Percentiles rank a stretch among this genome's conserved stretches.
These are phyloP conservation scores for Drosophila pseudoananassae DNA, from an alignment of 1,140 invertebrate genomes.

Conservation along the genomic window DNA sequence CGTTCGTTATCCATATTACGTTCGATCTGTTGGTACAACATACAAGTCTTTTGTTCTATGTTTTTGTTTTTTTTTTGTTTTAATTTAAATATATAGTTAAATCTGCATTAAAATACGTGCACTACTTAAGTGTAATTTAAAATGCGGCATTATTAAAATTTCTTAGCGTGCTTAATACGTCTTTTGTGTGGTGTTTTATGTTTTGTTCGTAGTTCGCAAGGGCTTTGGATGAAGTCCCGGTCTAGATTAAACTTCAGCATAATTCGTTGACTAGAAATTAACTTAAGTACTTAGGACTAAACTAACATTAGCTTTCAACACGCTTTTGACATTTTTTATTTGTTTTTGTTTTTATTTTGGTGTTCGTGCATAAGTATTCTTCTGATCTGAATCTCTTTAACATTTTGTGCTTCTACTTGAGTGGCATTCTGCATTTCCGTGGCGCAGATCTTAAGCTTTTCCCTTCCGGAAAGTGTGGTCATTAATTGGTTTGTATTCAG, in stretches of 20 bases:
- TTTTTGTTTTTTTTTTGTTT: conserved; percentile 19
- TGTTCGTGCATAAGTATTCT: conserved; percentile 63
- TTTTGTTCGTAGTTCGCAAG: conserved; percentile 12
- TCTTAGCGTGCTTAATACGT: conserved; percentile 56
- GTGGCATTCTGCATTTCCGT: conserved; percentile 8
- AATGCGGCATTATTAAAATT: conserved; percentile 70
- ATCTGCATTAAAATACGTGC: conserved; percentile 70
- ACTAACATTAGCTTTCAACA: conserved; percentile 55
- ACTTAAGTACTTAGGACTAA: conserved; percentile 72
- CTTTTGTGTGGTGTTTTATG: conserved; percentile 24
- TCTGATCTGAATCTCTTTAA: conserved; percentile 48
- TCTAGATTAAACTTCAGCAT: conserved; percentile 70
- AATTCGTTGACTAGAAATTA: conserved; percentile 82
- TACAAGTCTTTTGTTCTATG: conserved; percentile 80
- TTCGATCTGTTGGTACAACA: conserved; percentile 64
- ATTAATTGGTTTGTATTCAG: conserved; percentile 41
- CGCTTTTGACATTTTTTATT: conserved; percentile 35
- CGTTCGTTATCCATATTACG: conserved; percentile 54
- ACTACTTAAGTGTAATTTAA: conserved; percentile 64
- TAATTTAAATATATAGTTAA: conserved; percentile 38
- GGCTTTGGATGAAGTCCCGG: conserved; percentile 23
- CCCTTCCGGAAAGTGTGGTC: conserved; percentile 38
- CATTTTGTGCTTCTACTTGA: conserved; percentile 50
- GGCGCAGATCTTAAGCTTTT: conserved; percentile 31
- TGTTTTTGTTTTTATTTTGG: conserved; percentile 43